These are phyloP conservation scores for Dermatophagoides farinae DNA, from an alignment of 1,140 invertebrate species.

Conservation along the genomic window DNA sequence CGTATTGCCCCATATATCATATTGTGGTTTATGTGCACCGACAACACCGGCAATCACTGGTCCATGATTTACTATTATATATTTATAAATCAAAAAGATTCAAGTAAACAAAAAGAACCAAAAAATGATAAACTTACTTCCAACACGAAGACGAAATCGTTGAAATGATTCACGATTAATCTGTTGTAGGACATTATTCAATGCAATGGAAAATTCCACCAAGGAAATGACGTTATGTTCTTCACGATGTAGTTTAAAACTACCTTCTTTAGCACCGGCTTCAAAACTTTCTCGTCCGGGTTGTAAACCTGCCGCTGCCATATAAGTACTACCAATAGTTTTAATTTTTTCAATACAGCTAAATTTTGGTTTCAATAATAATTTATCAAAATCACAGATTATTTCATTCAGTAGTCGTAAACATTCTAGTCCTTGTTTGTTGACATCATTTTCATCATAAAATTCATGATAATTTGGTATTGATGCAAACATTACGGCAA, in stretches of 20 bases:
- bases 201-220: conserved; percentile 76
- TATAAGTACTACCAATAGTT: conserved; percentile 93
- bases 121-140: conserved; percentile 30
- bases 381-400: conserved; percentile 92
- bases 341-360: conserved; percentile 95
- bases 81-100: not conserved
- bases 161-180: conserved; percentile 95
- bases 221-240: conserved; percentile 69
- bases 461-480: conserved; percentile 98
- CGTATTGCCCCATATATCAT: conserved; percentile 93
- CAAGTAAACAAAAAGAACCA: not conserved
- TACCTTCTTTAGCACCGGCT: conserved; percentile 18
- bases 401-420: conserved; percentile 87
- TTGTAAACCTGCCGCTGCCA: conserved; percentile 80
- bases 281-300: conserved; percentile 52
- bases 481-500: conserved; percentile 92
- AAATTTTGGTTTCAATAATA: conserved; percentile 80
- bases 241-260: conserved; percentile 31
- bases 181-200: conserved; percentile 75
- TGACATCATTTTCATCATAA: conserved; percentile 90
- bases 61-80: conserved; percentile 51
- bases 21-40: conserved; percentile 87
- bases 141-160: conserved; percentile 71
- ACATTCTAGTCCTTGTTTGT: conserved; percentile 87
- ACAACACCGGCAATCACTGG: conserved; percentile 56